phyloP scores from a whole-genome alignment of 2,888 invertebrate species.

The Eucriotettix oculatus region DNA sequence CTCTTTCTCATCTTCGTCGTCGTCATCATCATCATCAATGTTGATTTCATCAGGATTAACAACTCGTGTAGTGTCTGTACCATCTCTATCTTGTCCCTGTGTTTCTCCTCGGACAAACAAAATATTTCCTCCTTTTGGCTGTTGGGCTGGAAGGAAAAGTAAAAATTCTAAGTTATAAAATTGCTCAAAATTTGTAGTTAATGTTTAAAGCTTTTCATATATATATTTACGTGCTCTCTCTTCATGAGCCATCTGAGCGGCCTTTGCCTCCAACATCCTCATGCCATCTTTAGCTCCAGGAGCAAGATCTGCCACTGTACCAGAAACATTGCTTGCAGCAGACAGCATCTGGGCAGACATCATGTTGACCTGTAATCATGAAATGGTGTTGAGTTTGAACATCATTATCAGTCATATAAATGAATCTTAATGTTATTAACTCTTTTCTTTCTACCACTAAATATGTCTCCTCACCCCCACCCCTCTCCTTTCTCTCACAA shows the following conservation, averaged over 20 bases:
- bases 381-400: neutral
- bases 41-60: conserved; percentile 79
- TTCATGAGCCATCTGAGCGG: conserved; percentile 41
- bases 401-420: too few relatives aligned
- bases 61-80: conserved; percentile 38
- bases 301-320: conserved; percentile 54
- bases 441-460: neutral
- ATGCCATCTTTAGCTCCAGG: conserved; percentile 72
- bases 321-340: conserved; percentile 46
- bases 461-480: too few relatives aligned
- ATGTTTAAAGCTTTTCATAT: neutral
- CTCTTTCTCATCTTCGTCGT: conserved; percentile 31
- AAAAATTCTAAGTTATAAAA: neutral
- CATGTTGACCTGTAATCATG: conserved; percentile 54
- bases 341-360: conserved; percentile 96
- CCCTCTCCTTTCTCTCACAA: too few relatives aligned
- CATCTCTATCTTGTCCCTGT: conserved; percentile 46
- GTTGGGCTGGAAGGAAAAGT: neutral
- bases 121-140: conserved; percentile 36
- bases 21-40: conserved; percentile 52
- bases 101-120: conserved; percentile 80
- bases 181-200: neutral
- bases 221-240: conserved; percentile 2
- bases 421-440: neutral
- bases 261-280: conserved; percentile 74